Base-by-base conservation (phyloP, 2,113 vertebrate species). In the Ifrita kowaldi region DNA sequence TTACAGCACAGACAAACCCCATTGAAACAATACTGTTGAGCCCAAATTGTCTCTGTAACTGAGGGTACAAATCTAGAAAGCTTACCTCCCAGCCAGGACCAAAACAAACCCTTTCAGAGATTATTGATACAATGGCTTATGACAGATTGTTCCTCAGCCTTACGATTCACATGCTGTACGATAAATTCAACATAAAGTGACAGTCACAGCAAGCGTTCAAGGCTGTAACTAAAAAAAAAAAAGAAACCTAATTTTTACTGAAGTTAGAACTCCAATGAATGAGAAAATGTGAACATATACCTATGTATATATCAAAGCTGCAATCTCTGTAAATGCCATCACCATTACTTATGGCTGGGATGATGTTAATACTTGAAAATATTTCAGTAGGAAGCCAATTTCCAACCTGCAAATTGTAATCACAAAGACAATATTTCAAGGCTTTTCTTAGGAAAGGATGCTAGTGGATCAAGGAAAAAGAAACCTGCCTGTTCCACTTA, bases 141-240 rank as follows among this genome's bases (percentile, higher is more conserved):
- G 97, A 97, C 94, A 97, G 95, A 97, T 91, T 78, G 75, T 56
- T 97, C 95, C 89, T 96, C 70, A 56, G 89, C 86, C 90, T 94
- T 93, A 95, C 62, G 55, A 86, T 67, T 98, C 97, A 85, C 89
- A 93, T 95, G 94, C 95, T 91, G 49, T 64, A 95, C 87, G 59
- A 98, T 94, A 95, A 96, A 97, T 97, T 96, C 96, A 96, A 94
- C 79, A 62, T 26, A 75, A 98, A 97, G 88, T 96, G 97, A 97
- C 97, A 98, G 93, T 91, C 97, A 88, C 95, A 96, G 97, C 93
- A 91, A 97, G 96, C 55, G 69, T 98, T 96, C 95, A 90, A 97
- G 94, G 87, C 92, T 92, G 73, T 89, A 94, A 90, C 86, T 92
- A n/a, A 37, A 21, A 39, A 53, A 13, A 47, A n/a, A 53, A 56